A percentile compares a stretch with the other conserved stretches of the same genome.
Evolutionary conservation across 2,888 invertebrate genomes (phyloP).

Genomic region (Dyspetes luteomarginatus): DNA sequence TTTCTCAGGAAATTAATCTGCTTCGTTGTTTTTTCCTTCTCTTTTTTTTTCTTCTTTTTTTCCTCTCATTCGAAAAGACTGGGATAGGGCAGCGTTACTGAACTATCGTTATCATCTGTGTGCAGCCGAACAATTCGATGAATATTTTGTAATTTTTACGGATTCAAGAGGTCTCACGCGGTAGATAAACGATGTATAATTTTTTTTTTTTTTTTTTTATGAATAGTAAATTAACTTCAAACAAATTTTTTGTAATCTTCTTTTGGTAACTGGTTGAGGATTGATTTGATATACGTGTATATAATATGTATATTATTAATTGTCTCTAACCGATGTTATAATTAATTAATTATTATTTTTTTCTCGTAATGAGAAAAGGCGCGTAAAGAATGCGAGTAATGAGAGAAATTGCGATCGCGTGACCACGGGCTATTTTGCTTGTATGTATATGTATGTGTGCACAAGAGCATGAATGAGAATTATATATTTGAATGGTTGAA

Average conservation of each 20-base stretch:
- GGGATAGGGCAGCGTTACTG: constrained; percentile 54
- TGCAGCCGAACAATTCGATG: too few relatives aligned
- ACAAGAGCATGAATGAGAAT: constrained; percentile 44
- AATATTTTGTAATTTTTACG: constrained; percentile 43
- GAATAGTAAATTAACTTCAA: constrained; percentile 76
- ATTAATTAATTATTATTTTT: constrained; percentile 69
- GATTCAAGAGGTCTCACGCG: constrained; percentile 68
- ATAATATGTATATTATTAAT: constrained; percentile 74
- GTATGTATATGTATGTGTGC: constrained; percentile 25
- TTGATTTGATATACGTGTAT: constrained; percentile 77
- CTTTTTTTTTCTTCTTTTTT: too few relatives aligned
- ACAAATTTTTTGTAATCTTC: constrained; percentile 76
- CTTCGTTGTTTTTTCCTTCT: constrained; percentile 30
- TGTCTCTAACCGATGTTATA: constrained; percentile 78
- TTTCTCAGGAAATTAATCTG: constrained; percentile 58
- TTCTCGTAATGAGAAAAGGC: constrained; percentile 59
- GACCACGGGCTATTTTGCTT: constrained; percentile 37
- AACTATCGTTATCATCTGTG: constrained; percentile 35
- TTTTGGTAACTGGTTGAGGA: constrained; percentile 79
- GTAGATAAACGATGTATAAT: constrained; percentile 71
- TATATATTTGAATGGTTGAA: constrained; percentile 41
- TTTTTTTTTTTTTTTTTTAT: constrained; percentile 53
- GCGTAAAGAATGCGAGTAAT: constrained; percentile 57
- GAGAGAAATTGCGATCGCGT: constrained; percentile 34
- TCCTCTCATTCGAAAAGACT: constrained; percentile 60